Evolutionary conservation across 1,140 invertebrate genomes (phyloP).

Genomic region (Bicyclus anynana): DNA sequence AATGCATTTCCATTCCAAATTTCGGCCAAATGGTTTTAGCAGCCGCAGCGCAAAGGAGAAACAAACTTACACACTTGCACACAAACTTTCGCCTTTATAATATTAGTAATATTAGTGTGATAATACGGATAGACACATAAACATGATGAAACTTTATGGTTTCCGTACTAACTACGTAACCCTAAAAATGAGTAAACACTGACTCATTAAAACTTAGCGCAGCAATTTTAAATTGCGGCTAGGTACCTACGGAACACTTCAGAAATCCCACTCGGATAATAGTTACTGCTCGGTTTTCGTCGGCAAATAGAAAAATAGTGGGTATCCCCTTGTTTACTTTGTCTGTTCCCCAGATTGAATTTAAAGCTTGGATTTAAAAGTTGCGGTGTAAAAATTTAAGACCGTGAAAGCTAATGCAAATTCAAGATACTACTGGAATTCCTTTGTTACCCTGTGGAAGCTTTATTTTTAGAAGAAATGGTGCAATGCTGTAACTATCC

Average conservation of each 20-base stretch:
- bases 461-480: background rate
- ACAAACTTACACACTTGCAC: no score
- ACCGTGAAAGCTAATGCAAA: background rate
- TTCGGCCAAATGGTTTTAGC: no score
- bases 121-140: no score
- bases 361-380: conserved; percentile 3
- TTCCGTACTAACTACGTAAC: no score
- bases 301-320: background rate
- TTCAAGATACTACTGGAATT: background rate
- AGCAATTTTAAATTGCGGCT: background rate
- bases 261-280: background rate
- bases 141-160: no score
- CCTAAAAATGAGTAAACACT: no score
- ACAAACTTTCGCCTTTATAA: no score
- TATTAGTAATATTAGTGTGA: no score
- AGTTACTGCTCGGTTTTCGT: background rate
- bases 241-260: background rate
- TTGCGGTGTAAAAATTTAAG: conserved; percentile 3
- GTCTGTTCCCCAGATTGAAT: background rate
- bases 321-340: background rate
- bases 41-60: no score
- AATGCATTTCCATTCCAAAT: no score
- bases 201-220: background rate
- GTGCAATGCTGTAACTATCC: background rate
- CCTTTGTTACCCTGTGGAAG: background rate